Evolutionary conservation across 2,888 invertebrate genomes (phyloP).

Genomic region (Acronicta psi): DNA sequence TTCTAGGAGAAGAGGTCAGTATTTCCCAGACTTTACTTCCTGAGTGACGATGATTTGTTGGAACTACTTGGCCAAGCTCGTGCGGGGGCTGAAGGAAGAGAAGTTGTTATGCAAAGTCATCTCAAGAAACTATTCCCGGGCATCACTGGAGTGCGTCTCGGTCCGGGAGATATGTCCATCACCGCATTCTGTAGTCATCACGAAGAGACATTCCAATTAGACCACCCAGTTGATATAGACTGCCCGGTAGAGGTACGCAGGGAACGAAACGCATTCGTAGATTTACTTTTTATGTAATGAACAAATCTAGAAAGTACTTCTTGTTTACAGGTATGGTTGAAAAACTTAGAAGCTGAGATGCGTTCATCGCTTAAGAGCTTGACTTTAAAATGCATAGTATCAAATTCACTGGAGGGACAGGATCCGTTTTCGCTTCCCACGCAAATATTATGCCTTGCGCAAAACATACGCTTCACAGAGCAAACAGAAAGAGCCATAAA

Average conservation of each 20-base stretch:
- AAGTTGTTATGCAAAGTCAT: conserved; percentile 97
- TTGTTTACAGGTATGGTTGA: conserved; percentile 91
- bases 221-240: conserved; percentile 91
- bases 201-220: conserved; percentile 92
- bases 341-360: conserved; percentile 95
- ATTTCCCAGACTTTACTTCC: conserved; percentile 98
- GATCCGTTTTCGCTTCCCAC: conserved; percentile 89
- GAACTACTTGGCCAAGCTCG: conserved; percentile 98
- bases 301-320: background rate
- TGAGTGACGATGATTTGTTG: conserved; percentile 98
- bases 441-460: conserved; percentile 95
- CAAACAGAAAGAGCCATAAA: conserved; percentile 94
- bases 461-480: conserved; percentile 95
- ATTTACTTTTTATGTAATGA: background rate
- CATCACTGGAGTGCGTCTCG: conserved; percentile 93
- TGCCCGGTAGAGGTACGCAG: conserved; percentile 92
- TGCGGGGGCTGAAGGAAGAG: conserved; percentile 89
- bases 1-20: conserved; percentile 96
- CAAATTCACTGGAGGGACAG: conserved; percentile 82
- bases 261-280: background rate
- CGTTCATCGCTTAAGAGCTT: conserved; percentile 91
- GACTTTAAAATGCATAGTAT: conserved; percentile 88
- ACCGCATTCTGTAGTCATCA: conserved; percentile 93
- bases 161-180: conserved; percentile 85
- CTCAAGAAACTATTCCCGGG: conserved; percentile 98